Conservation (phyloP, 2,113 vertebrate genomes). For the Leuciscus idus region DNA sequence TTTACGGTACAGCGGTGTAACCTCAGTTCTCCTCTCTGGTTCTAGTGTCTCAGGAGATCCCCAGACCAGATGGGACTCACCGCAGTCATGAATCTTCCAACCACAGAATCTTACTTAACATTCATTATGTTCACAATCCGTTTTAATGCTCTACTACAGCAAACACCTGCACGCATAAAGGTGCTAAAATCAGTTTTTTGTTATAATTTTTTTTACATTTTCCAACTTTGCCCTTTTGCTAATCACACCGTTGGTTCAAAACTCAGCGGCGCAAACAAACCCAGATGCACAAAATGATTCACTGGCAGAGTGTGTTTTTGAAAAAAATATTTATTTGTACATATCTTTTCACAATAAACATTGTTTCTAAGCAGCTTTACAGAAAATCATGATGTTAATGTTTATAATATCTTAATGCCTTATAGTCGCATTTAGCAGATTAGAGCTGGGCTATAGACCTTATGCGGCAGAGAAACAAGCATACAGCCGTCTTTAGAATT, state of each 20-base stretch:
- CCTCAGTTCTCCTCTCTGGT: conserved; percentile 20
- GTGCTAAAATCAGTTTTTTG: not conserved
- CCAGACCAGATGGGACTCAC: conserved; percentile 29
- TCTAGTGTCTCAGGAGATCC: conserved; percentile 28
- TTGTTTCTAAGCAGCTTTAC: too few relatives aligned
- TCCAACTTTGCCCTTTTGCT: not conserved
- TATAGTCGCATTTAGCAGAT: too few relatives aligned
- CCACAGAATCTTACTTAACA: not conserved
- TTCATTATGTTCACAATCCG: not conserved
- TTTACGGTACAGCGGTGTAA: conserved; percentile 30
- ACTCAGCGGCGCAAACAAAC: not conserved
- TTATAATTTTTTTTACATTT: not conserved
- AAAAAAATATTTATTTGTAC: too few relatives aligned
- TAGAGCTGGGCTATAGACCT: too few relatives aligned
- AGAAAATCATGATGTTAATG: too few relatives aligned
- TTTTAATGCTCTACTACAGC: not conserved
- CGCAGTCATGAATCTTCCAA: not conserved
- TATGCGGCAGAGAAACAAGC: too few relatives aligned
- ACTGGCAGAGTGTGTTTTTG: too few relatives aligned
- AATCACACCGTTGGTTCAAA: not conserved
- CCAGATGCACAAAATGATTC: not conserved
- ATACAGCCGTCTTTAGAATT: too few relatives aligned
- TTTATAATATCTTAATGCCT: too few relatives aligned
- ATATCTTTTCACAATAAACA: too few relatives aligned
- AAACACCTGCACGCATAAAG: not conserved